Evolutionary conservation across 2,113 vertebrate genomes (phyloP).

Genomic region (Menidia beryllina): DNA sequence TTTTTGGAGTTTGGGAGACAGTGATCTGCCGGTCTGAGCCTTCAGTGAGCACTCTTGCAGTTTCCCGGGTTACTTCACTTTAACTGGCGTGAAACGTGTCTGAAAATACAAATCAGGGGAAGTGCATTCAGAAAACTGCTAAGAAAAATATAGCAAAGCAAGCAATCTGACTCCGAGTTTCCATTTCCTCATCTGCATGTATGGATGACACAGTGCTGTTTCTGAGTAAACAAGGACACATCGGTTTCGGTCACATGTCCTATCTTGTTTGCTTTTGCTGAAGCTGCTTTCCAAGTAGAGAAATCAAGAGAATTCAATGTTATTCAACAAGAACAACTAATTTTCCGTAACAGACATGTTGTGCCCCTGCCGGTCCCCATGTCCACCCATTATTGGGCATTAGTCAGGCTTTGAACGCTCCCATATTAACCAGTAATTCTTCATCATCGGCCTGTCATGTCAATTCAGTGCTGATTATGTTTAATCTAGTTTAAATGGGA

Average conservation of each 20-base stretch:
- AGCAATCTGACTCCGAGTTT: not conserved
- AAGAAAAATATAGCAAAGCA: not conserved
- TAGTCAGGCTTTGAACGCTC: slow-evolving; percentile 15
- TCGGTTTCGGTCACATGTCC: slow-evolving; percentile 60
- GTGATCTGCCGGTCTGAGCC: slow-evolving; percentile 22
- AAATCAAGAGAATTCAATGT: slow-evolving; percentile 1
- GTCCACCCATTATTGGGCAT: slow-evolving; percentile 4
- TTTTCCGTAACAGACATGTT: slow-evolving; percentile 34
- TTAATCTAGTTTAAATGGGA: slow-evolving; percentile 47
- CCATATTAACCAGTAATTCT: slow-evolving; percentile 12
- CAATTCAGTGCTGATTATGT: slow-evolving; percentile 46
- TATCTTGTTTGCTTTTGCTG: slow-evolving; percentile 32
- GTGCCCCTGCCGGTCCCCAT: slow-evolving; percentile 23
- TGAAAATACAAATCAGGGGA: not conserved
- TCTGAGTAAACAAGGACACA: slow-evolving; percentile 41
- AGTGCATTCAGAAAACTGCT: no score
- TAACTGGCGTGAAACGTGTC: not conserved
- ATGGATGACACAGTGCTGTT: slow-evolving; percentile 2
- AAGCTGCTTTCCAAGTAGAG: slow-evolving; percentile 27
- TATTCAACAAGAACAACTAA: slow-evolving; percentile 2
- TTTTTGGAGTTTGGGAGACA: slow-evolving; percentile 45
- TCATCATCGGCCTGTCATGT: slow-evolving; percentile 14
- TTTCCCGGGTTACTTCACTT: not conserved
- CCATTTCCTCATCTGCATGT: no score
- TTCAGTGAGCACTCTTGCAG: not conserved